Percentiles rank a stretch among this genome's conserved stretches.
These are phyloP conservation scores for Cygnus buccinator DNA, from an alignment of 2,113 vertebrate species.

Conservation along the genomic window DNA sequence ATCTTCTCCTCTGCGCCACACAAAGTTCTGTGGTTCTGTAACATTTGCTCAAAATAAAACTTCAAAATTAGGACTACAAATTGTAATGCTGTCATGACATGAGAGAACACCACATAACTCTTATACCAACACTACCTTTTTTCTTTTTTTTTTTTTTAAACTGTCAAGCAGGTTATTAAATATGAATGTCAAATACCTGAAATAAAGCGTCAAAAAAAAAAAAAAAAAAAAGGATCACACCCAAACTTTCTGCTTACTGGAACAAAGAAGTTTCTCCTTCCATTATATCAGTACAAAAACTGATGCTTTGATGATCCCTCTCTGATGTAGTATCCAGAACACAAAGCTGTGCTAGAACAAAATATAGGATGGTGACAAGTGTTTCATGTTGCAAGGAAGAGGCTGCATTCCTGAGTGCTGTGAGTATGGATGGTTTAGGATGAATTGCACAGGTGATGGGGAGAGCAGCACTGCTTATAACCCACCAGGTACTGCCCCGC, in stretches of 20 bases:
- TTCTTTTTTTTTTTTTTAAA: no score
- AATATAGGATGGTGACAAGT: background rate
- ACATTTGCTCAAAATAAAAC: background rate
- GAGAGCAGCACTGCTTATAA: background rate
- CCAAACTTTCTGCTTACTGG: background rate
- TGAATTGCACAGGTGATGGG: no score
- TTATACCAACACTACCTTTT: background rate
- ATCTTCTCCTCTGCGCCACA: background rate
- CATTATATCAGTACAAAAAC: background rate
- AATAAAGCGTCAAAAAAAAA: background rate
- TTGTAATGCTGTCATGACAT: background rate
- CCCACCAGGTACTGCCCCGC: background rate
- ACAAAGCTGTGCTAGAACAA: background rate
- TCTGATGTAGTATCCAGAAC: background rate
- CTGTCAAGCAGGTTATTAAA: background rate
- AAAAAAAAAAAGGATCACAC: background rate
- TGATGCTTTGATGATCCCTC: background rate
- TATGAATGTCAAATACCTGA: background rate
- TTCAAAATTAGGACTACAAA: background rate
- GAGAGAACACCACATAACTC: background rate
- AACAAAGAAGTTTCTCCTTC: background rate
- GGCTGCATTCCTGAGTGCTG: rapidly evolving
- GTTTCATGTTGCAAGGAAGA: background rate
- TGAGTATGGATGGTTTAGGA: no score
- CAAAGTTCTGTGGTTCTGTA: background rate